These are phyloP conservation scores for Scaptomyza montana DNA, from an alignment of 1,140 invertebrate genomes.

Conservation along the genomic window DNA sequence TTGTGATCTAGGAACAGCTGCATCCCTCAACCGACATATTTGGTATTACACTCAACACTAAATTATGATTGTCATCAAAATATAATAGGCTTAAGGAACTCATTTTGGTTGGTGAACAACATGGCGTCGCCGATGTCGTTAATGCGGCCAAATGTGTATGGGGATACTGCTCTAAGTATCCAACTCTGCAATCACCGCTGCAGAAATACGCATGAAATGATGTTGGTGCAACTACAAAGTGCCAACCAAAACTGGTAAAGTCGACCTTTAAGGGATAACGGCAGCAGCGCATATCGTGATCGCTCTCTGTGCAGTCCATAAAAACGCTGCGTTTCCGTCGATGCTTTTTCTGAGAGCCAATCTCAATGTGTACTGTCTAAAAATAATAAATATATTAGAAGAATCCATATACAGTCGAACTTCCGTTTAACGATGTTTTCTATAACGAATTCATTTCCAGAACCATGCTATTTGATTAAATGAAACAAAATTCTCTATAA, in stretches of 20 bases:
- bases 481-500: no score
- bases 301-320: slow-evolving; percentile 76
- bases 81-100: slow-evolving; percentile 96
- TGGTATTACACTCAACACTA: slow-evolving; percentile 94
- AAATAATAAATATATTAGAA: slow-evolving; percentile 61
- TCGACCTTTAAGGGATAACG: slow-evolving; percentile 96
- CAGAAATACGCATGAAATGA: slow-evolving; percentile 98
- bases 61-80: slow-evolving; percentile 94
- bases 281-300: slow-evolving; percentile 92
- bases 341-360: slow-evolving; percentile 87
- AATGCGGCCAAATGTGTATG: slow-evolving; percentile 96
- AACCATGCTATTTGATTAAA: no score
- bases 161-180: slow-evolving; percentile 94
- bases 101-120: slow-evolving; percentile 95
- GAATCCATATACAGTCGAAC: no score
- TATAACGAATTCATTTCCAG: no score
- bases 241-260: slow-evolving; percentile 98
- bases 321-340: slow-evolving; percentile 87
- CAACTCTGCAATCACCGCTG: slow-evolving; percentile 96
- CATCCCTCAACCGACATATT: slow-evolving; percentile 97
- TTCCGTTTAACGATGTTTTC: no score
- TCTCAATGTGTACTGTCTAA: slow-evolving; percentile 93
- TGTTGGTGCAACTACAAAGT: slow-evolving; percentile 98
- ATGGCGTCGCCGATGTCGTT: slow-evolving; percentile 89
- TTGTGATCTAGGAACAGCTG: slow-evolving; percentile 91